phyloP scores from a whole-genome alignment of 2,888 invertebrate genomes.

The Drosophila acutilabella region DNA sequence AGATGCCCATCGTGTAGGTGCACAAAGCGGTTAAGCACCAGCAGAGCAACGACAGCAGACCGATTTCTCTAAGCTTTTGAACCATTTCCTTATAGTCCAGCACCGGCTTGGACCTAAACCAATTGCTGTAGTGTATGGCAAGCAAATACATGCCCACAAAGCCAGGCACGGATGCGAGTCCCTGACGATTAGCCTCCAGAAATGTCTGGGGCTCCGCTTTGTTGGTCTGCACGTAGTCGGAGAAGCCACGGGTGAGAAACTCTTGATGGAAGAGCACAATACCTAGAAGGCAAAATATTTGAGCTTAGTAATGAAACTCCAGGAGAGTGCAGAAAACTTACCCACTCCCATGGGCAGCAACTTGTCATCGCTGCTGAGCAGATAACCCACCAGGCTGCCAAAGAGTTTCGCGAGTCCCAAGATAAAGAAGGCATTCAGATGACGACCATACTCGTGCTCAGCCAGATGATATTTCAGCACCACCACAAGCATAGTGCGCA shows the following conservation, averaged over 20 bases:
- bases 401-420: slow-evolving; percentile 92
- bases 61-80: slow-evolving; percentile 66
- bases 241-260: slow-evolving; percentile 87
- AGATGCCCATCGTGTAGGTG: slow-evolving; percentile 87
- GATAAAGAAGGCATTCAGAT: slow-evolving; percentile 99
- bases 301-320: too few relatives aligned
- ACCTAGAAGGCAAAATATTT: slow-evolving; percentile 72
- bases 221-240: slow-evolving; percentile 89
- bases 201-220: slow-evolving; percentile 87
- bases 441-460: slow-evolving; percentile 96
- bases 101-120: slow-evolving; percentile 84
- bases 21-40: slow-evolving; percentile 86
- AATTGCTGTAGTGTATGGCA: slow-evolving; percentile 88
- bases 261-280: slow-evolving; percentile 89
- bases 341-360: slow-evolving; percentile 85
- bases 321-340: slow-evolving; percentile 34
- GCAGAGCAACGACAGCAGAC: slow-evolving; percentile 49
- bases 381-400: slow-evolving; percentile 86
- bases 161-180: slow-evolving; percentile 93
- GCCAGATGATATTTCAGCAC: slow-evolving; percentile 93
- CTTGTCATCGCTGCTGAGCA: slow-evolving; percentile 55
- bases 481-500: slow-evolving; percentile 87
- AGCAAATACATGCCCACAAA: slow-evolving; percentile 93
- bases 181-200: slow-evolving; percentile 95
- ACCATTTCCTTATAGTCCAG: slow-evolving; percentile 69